Conservation (phyloP, 2,888 invertebrate genomes). For the Aleiodes leptofemur region DNA sequence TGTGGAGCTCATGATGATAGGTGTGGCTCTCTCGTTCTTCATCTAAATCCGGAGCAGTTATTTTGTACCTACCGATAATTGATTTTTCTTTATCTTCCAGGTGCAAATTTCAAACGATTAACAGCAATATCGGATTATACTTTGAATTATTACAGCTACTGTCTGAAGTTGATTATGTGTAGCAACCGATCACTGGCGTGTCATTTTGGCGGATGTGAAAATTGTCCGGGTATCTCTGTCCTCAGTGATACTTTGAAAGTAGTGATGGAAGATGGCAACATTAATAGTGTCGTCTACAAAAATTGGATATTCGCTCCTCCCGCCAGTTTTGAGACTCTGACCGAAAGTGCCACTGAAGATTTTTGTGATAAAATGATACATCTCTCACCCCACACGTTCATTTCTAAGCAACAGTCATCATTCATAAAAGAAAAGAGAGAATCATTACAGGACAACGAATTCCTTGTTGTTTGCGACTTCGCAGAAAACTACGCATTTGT, state of each 20-base stretch:
- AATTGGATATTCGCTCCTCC: constrained; percentile 43
- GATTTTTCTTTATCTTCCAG: background rate
- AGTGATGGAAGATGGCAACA: constrained; percentile 38
- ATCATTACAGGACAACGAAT: no score
- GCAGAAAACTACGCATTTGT: no score
- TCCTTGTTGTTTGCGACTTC: no score
- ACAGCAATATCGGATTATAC: background rate
- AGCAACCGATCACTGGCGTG: no score
- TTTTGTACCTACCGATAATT: background rate
- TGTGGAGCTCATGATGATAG: no score
- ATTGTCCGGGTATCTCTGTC: no score
- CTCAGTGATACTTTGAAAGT: constrained; percentile 31
- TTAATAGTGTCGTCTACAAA: constrained; percentile 46
- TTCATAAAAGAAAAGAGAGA: no score
- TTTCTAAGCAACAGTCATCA: no score
- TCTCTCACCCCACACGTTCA: no score
- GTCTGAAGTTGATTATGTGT: no score
- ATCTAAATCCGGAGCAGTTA: no score
- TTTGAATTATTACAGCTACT: constrained; percentile 30
- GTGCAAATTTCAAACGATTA: constrained; percentile 9
- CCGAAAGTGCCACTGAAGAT: constrained; percentile 34
- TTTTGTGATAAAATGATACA: constrained; percentile 42
- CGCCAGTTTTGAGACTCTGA: constrained; percentile 32
- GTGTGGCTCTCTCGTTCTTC: background rate
- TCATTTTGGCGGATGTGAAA: no score